phyloP scores from a whole-genome alignment of 2,113 vertebrate genomes.

The Nymphicus hollandicus region DNA sequence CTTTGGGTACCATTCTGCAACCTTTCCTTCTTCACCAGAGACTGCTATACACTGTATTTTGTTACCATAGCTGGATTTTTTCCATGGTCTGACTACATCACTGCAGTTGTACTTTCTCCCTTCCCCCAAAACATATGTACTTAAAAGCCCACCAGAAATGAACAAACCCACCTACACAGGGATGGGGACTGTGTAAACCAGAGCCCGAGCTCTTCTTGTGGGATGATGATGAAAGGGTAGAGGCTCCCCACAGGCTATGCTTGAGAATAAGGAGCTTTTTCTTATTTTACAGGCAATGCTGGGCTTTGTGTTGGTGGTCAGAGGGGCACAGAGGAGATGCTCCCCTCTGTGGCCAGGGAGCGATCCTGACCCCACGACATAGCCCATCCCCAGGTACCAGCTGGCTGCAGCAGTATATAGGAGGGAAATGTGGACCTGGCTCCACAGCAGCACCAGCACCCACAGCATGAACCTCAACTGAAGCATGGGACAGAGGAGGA shows the following conservation, averaged over 20 bases:
- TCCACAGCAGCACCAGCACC: not conserved
- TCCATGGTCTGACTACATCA: slow-evolving; percentile 14
- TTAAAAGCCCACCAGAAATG: slow-evolving; percentile 22
- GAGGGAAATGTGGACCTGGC: rapidly evolving
- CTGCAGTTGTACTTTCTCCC: slow-evolving; percentile 8
- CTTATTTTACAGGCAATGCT: not conserved
- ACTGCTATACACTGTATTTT: not conserved
- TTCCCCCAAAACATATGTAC: slow-evolving; percentile 45
- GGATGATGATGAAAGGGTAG: not conserved
- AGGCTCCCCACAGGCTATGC: not conserved
- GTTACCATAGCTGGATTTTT: not conserved
- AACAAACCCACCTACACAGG: slow-evolving; percentile 12
- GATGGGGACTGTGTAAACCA: not conserved
- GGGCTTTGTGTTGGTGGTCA: not conserved
- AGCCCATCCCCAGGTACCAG: not conserved
- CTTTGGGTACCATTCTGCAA: not conserved
- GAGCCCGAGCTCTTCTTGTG: not conserved
- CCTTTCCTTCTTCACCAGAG: not conserved
- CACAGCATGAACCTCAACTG: not conserved
- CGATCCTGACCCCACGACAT: rapidly evolving
- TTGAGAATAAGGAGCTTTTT: not conserved
- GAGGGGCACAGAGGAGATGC: not conserved
- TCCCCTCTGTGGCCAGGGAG: not conserved
- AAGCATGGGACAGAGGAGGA: not conserved
- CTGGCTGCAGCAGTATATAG: rapidly evolving